A percentile compares a stretch with the other conserved stretches of the same genome.
These are phyloP conservation scores for Callyntrura guangdongensis DNA, from an alignment of 2,888 invertebrate species.

Conservation along the genomic window DNA sequence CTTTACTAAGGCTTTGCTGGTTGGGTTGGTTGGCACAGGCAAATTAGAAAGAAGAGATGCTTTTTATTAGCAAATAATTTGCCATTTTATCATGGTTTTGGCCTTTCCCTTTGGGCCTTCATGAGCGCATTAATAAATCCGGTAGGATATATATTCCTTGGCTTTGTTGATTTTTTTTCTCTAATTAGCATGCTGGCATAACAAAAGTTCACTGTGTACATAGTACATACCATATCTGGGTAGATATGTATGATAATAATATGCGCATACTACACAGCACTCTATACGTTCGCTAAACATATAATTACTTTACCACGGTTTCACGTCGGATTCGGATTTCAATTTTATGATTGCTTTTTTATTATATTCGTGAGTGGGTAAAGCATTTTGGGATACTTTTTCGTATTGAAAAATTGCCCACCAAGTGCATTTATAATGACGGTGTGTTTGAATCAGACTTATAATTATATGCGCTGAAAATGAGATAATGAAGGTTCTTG, in stretches of 20 bases:
- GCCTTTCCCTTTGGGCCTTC: constrained; percentile 18
- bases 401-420: background rate
- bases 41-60: background rate
- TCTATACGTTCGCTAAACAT: background rate
- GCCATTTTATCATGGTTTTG: constrained; percentile 33
- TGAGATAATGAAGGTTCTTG: constrained; percentile 30
- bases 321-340: background rate
- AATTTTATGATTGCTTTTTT: background rate
- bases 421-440: background rate
- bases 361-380: background rate
- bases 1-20: constrained; percentile 3
- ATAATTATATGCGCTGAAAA: background rate
- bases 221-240: background rate
- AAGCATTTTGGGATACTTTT: constrained; percentile 14
- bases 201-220: constrained; percentile 1
- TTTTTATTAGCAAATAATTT: constrained; percentile 46
- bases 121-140: constrained; percentile 16
- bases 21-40: background rate
- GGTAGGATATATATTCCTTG: constrained; percentile 1
- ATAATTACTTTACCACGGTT: background rate
- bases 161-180: constrained; percentile 21
- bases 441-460: background rate
- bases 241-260: background rate
- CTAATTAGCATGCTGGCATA: constrained; percentile 38
- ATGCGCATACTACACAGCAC: background rate